A percentile compares a stretch with the other conserved stretches of the same genome.
phyloP scores from a whole-genome alignment of 2,888 invertebrate species.

The Himalopsyche tibetana region DNA sequence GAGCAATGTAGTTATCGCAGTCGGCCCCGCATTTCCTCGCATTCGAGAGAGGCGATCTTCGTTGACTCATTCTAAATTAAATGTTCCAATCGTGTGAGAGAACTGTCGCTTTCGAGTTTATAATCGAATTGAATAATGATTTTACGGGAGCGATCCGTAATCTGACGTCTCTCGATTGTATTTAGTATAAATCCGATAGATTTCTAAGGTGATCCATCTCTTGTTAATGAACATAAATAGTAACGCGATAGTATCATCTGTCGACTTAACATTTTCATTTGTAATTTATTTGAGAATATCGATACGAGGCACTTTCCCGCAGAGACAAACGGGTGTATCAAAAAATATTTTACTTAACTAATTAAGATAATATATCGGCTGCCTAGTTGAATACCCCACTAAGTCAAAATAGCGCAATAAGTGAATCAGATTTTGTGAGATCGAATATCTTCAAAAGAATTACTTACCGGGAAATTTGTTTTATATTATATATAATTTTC shows the following conservation, averaged over 20 bases:
- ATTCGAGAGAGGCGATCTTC: not conserved
- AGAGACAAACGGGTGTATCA: too few species aligned
- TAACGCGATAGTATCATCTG: not conserved
- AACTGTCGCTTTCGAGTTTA: not conserved
- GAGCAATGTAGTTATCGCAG: constrained; percentile 52
- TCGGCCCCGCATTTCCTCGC: not conserved
- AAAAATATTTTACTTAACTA: too few species aligned
- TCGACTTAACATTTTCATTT: not conserved
- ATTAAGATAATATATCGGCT: too few species aligned
- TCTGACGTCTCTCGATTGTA: not conserved
- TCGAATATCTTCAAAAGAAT: too few species aligned
- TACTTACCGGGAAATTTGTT: too few species aligned
- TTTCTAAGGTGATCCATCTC: not conserved
- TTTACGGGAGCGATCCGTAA: not conserved
- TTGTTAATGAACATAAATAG: not conserved
- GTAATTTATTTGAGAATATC: constrained; percentile 14
- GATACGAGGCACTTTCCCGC: constrained; percentile 7
- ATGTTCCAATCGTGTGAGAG: not conserved
- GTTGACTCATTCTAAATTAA: constrained; percentile 14
- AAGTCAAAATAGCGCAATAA: too few species aligned
- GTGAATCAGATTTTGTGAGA: too few species aligned
- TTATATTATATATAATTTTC: too few species aligned
- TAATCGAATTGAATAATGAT: not conserved
- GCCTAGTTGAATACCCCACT: too few species aligned
- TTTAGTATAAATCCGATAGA: not conserved